Evolutionary conservation across 2,797 vertebrate genomes (phyloP).

Genomic region (Poeciliopsis turneri): DNA sequence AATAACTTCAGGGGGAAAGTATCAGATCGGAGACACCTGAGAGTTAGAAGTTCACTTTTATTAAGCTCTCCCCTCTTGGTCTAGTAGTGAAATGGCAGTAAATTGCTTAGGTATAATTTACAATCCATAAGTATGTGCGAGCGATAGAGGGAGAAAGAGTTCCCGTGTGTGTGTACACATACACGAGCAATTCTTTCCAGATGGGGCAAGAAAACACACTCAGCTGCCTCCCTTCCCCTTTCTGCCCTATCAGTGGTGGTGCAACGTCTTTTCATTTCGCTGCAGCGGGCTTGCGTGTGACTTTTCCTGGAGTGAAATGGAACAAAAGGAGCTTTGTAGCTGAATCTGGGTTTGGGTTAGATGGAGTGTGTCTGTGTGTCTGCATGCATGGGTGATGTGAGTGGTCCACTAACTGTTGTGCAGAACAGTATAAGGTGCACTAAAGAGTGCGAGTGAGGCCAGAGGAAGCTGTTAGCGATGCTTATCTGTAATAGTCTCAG

Average conservation of each 20-base stretch:
- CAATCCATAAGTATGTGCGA: slow-evolving; percentile 46
- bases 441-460: slow-evolving; percentile 43
- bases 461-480: slow-evolving; percentile 63
- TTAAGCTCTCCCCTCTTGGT: slow-evolving; percentile 64
- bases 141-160: slow-evolving; percentile 24
- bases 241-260: slow-evolving; percentile 49
- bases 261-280: slow-evolving; percentile 66
- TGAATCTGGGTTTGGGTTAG: slow-evolving; percentile 59
- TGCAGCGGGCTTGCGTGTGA: slow-evolving; percentile 68
- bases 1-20: slow-evolving; percentile 45
- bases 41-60: slow-evolving; percentile 43
- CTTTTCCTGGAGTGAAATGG: slow-evolving; percentile 69
- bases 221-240: slow-evolving; percentile 38
- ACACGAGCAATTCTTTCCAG: slow-evolving; percentile 74
- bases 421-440: slow-evolving; percentile 54
- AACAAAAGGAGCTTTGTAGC: slow-evolving; percentile 82
- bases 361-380: slow-evolving; percentile 10
- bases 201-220: slow-evolving; percentile 68
- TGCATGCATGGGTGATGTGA: slow-evolving; percentile 45
- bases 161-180: slow-evolving; percentile 38
- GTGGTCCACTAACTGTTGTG: slow-evolving; percentile 56
- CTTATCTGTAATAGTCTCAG: slow-evolving; percentile 64
- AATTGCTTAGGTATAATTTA: slow-evolving; percentile 71
- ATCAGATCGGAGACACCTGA: slow-evolving; percentile 65
- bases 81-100: slow-evolving; percentile 58